A percentile compares a stretch with the other conserved stretches of the same genome.
Conservation (phyloP, 2,113 vertebrate genomes). For the Thamnaconus septentrionalis region DNA sequence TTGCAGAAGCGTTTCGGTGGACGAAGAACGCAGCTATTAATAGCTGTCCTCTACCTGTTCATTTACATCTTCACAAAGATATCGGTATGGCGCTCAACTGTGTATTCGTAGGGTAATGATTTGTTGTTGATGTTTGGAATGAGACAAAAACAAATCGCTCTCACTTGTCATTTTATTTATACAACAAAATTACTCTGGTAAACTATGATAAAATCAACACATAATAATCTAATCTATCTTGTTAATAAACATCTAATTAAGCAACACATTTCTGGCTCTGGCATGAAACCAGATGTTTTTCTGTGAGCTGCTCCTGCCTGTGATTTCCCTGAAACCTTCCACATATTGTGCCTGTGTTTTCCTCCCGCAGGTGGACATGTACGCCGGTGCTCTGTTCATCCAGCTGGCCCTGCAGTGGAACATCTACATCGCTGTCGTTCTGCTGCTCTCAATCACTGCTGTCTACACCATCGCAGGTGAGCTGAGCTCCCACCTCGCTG, state of each 20-base stretch:
- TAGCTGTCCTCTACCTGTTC: slow-evolving; percentile 89
- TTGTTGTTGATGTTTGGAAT: too few relatives aligned
- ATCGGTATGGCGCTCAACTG: slow-evolving; percentile 76
- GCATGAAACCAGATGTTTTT: too few relatives aligned
- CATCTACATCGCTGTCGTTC: slow-evolving; percentile 85
- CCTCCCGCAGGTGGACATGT: slow-evolving; percentile 89
- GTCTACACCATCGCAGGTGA: slow-evolving; percentile 92
- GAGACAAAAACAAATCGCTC: too few relatives aligned
- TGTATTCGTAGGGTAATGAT: background rate
- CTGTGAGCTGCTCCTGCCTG: too few relatives aligned
- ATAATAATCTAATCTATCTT: too few relatives aligned
- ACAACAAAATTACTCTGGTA: too few relatives aligned
- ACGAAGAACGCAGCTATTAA: slow-evolving; percentile 86
- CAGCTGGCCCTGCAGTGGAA: slow-evolving; percentile 92
- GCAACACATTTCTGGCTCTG: too few relatives aligned
- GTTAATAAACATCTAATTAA: too few relatives aligned
- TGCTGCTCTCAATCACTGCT: slow-evolving; percentile 83
- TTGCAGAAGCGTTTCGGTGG: slow-evolving; percentile 86
- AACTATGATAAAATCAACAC: too few relatives aligned
- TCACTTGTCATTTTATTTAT: too few relatives aligned
- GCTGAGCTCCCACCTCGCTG: background rate
- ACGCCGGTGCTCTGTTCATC: slow-evolving; percentile 94
- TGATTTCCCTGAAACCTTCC: background rate
- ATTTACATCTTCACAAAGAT: slow-evolving; percentile 99
- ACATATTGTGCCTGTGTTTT: background rate